These are phyloP conservation scores for Ennomos erosarius DNA, from an alignment of 2,888 invertebrate genomes.

Conservation along the genomic window DNA sequence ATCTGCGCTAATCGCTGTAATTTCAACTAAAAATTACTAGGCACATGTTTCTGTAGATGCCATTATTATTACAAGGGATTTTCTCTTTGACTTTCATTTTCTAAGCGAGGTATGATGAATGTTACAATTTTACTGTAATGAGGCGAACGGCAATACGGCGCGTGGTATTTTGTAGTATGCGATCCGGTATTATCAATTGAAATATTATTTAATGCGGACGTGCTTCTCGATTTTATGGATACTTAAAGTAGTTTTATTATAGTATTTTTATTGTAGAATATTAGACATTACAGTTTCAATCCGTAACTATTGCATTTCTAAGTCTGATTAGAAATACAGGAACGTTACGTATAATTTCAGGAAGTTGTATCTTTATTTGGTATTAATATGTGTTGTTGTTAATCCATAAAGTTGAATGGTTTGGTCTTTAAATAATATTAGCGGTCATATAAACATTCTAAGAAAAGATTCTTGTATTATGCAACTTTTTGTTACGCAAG, in stretches of 20 bases:
- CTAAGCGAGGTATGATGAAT: conserved; percentile 5
- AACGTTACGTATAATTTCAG: not conserved
- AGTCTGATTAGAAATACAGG: no score
- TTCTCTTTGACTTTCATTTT: conserved; percentile 30
- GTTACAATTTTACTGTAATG: conserved; percentile 16
- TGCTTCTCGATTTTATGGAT: no score
- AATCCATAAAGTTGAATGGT: conserved; percentile 8
- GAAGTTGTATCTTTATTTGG: conserved; percentile 2
- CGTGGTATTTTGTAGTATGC: no score
- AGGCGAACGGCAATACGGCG: not conserved
- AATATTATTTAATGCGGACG: no score
- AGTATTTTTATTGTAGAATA: no score
- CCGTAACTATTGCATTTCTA: no score
- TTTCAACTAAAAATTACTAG: conserved; percentile 24
- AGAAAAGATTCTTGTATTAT: no score
- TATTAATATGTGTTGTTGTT: not conserved
- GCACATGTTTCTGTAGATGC: conserved; percentile 7
- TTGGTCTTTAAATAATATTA: not conserved
- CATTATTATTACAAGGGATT: conserved; percentile 13
- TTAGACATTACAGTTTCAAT: no score
- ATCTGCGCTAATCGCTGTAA: conserved; percentile 21
- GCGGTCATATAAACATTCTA: not conserved
- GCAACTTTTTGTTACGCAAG: no score
- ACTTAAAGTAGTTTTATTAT: no score
- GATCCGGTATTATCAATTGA: no score